Percentiles rank a stretch among this genome's conserved stretches.
Conservation (phyloP, 2,888 invertebrate species). For the Habroteleia sp. region DNA sequence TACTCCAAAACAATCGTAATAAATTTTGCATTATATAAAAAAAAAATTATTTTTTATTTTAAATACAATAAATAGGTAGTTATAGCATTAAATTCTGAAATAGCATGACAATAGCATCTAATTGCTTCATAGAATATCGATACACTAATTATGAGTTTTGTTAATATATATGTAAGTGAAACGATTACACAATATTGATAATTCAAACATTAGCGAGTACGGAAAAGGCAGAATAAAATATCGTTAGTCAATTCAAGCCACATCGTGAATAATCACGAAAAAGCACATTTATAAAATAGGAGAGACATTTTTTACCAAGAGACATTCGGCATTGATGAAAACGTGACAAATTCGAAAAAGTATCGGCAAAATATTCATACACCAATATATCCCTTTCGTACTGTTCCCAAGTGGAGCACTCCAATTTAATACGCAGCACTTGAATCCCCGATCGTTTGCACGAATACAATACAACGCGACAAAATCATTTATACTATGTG, state of each 20-base stretch:
- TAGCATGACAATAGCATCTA: too few relatives aligned
- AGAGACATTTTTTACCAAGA: conserved; percentile 43
- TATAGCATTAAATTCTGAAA: too few relatives aligned
- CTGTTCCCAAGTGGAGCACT: conserved; percentile 62
- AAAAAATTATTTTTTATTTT: too few relatives aligned
- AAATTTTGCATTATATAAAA: too few relatives aligned
- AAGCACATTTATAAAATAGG: conserved; percentile 54
- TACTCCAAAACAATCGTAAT: too few relatives aligned
- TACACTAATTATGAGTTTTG: conserved; percentile 28
- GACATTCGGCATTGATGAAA: conserved; percentile 60
- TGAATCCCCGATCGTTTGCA: conserved; percentile 61
- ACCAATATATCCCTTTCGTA: conserved; percentile 56
- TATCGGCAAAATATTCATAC: conserved; percentile 62
- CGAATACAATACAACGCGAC: conserved; percentile 60
- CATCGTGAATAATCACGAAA: conserved; percentile 54
- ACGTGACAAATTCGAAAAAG: conserved; percentile 64
- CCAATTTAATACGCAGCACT: conserved; percentile 63
- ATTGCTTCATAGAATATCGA: too few relatives aligned
- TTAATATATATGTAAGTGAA: conserved; percentile 33
- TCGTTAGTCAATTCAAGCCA: conserved; percentile 56
- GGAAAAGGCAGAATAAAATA: conserved; percentile 47
- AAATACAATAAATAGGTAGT: too few relatives aligned
- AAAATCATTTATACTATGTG: conserved; percentile 61
- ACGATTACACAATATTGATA: conserved; percentile 50
- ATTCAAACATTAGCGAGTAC: conserved; percentile 39